Conservation (phyloP, 2,113 vertebrate species). For the Catagonus wagneri region DNA sequence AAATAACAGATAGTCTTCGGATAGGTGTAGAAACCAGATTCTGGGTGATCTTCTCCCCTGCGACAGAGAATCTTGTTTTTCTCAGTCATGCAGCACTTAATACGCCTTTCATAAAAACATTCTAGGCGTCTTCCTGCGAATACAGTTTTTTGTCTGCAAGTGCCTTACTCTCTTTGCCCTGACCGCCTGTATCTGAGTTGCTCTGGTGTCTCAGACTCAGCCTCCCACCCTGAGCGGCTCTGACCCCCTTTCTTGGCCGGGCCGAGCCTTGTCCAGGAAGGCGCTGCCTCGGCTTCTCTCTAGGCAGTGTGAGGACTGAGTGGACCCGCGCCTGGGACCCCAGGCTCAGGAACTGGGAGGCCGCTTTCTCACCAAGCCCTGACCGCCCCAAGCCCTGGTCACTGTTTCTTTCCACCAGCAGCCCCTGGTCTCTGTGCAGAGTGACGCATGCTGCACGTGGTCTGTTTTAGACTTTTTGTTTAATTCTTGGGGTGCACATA, state of each 20-base stretch:
- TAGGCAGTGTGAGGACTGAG: not conserved
- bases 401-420: not conserved
- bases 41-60: not conserved
- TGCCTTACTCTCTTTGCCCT: not conserved
- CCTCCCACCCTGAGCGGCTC: not conserved
- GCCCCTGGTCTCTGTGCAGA: not conserved
- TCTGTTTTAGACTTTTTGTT: not conserved
- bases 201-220: not conserved
- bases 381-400: not conserved
- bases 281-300: accelerated
- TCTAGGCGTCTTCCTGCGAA: not conserved
- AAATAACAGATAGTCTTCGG: not conserved
- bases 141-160: not conserved
- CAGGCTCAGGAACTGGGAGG: not conserved
- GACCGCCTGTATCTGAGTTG: accelerated
- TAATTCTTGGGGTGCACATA: accelerated
- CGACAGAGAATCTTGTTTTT: not conserved
- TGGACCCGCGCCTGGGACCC: accelerated
- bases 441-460: accelerated
- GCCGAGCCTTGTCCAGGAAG: not conserved
- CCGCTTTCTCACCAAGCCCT: not conserved
- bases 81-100: not conserved
- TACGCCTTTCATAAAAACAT: not conserved
- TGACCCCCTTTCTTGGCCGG: not conserved
- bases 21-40: not conserved